These are phyloP conservation scores for Calliopum simillimum DNA, from an alignment of 2,888 invertebrate species.

Conservation along the genomic window DNA sequence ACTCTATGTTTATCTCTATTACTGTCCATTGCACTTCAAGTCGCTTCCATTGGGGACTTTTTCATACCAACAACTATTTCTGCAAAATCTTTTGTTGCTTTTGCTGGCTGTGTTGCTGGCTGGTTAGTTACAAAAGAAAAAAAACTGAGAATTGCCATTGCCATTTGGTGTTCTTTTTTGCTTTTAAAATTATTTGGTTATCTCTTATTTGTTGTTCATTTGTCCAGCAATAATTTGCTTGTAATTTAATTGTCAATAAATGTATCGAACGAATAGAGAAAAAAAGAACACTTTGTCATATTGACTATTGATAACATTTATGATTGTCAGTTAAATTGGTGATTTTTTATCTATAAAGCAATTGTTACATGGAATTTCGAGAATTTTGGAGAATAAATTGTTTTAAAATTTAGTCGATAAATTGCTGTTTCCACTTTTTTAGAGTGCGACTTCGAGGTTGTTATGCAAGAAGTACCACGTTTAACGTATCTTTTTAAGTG, in stretches of 20 bases:
- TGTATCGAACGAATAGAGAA: too few relatives aligned
- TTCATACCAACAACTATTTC: too few relatives aligned
- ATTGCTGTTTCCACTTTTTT: neutral
- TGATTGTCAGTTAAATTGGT: too few relatives aligned
- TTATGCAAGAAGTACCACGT: too few relatives aligned
- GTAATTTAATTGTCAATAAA: too few relatives aligned
- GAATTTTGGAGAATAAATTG: neutral
- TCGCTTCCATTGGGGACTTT: too few relatives aligned
- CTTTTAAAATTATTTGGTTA: conserved; percentile 12
- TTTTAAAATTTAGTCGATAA: neutral
- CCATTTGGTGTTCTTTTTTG: neutral
- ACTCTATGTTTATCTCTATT: conserved; percentile 15
- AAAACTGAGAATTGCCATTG: neutral
- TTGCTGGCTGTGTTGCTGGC: neutral
- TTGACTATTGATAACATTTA: too few relatives aligned
- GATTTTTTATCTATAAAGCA: too few relatives aligned
- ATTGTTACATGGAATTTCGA: neutral
- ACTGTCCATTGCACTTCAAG: too few relatives aligned
- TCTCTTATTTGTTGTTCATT: conserved; percentile 30
- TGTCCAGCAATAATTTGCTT: conserved; percentile 32
- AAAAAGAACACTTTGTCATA: too few relatives aligned
- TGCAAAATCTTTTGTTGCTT: too few relatives aligned
- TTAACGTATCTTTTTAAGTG: too few relatives aligned
- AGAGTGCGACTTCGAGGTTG: neutral
- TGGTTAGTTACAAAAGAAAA: neutral